Evolutionary conservation across 2,797 vertebrate species (phyloP).

Genomic region (Sarcoramphus papa): DNA sequence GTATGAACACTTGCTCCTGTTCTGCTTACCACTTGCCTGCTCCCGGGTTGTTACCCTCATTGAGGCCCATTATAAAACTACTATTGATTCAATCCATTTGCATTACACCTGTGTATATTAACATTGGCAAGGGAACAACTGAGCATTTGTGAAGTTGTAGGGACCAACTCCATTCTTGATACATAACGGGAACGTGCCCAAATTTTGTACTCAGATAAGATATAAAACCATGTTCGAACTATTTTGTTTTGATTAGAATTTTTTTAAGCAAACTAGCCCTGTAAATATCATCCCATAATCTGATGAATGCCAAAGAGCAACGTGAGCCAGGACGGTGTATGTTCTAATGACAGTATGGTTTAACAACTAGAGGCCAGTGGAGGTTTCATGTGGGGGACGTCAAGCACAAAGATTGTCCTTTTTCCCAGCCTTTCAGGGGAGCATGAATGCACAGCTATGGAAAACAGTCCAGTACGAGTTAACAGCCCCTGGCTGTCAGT

Average conservation of each 20-base stretch:
- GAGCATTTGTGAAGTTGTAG: background rate
- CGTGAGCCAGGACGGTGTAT: background rate
- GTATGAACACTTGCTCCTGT: background rate
- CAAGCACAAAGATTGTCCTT: background rate
- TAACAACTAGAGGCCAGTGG: background rate
- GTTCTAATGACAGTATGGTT: background rate
- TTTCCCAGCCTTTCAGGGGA: background rate
- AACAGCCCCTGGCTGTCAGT: background rate
- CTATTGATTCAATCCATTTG: background rate
- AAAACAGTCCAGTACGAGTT: rapidly evolving
- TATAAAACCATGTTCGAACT: background rate
- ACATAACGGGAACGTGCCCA: rapidly evolving
- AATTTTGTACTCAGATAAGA: background rate
- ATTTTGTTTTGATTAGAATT: background rate
- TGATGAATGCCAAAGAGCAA: background rate
- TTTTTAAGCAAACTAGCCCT: background rate
- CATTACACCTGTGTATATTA: background rate
- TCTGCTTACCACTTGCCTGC: background rate
- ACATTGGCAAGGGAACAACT: background rate
- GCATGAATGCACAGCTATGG: rapidly evolving
- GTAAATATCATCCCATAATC: background rate
- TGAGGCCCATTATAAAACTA: background rate
- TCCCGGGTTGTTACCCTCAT: background rate
- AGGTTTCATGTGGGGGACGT: rapidly evolving
- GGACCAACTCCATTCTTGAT: background rate